Evolutionary conservation across 2,888 invertebrate genomes (phyloP), one percentile per base, ranked within the genome.

Genomic region (Eupithecia exiguata): DNA sequence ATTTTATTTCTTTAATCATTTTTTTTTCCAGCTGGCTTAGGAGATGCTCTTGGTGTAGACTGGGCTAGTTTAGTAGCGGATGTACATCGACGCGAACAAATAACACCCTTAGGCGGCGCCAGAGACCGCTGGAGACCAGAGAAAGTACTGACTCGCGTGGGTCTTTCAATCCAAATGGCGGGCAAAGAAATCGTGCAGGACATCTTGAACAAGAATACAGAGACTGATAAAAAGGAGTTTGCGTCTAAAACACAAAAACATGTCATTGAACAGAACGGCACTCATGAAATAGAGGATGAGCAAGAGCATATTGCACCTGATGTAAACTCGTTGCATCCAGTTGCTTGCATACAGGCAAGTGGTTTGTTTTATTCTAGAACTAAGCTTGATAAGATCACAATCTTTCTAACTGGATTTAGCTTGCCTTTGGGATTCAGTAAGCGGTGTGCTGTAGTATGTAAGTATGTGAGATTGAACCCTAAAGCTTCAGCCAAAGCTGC

Each of bases 31-130:
- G 94, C 93, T 91, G 96, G 97, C 49, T 95, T 98, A 77, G 98
- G 98, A 7, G 98, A 98, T 90, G 98, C 98, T n/a, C 92, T 99
- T 40, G 98, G 98, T n/a, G 98, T 99, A 1, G 98, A 99, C 90
- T 98, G 98, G 98, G 97, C 98, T 16, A 98, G 98, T 87, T 94
- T 99, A 66, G 97, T 98, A 0, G 97, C 97, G 4, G 97, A 98
- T 89, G 97, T 97, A 7, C 95, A 96, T 49, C 89, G 94, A 16
- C 91, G 94, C 5, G 94, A 93, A 79, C 95, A 95, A 77, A 88
- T 90, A n/a, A 94, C 95, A 10, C 95, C 91, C 1, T 88, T 88
- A 0, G 91, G 93, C 75, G 95, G 96, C 7, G 96, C 97, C 1
- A 96, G 98, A 77, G 96, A 97, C 79, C 96, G 97, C 62, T 98